Conservation (phyloP, 2,797 vertebrate species). For the Micrastur ruficollis region DNA sequence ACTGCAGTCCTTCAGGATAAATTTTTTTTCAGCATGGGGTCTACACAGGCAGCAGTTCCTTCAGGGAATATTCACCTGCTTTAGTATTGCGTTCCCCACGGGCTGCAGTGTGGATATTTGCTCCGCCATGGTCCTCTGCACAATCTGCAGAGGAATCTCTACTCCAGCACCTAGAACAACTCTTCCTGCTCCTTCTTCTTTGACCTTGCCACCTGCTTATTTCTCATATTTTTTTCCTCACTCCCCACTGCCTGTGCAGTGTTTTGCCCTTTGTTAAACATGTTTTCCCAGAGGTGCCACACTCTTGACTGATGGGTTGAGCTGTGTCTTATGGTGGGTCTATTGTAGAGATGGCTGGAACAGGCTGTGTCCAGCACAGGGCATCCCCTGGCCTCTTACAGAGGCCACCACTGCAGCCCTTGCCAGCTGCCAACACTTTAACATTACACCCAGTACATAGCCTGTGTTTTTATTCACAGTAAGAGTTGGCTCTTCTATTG, state of each 20-base stretch:
- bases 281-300: neutral
- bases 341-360: neutral
- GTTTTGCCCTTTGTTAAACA: neutral
- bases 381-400: neutral
- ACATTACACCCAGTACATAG: neutral
- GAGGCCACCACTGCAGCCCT: neutral
- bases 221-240: neutral
- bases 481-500: neutral
- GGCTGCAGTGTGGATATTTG: neutral
- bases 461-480: neutral
- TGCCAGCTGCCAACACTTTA: neutral
- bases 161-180: neutral
- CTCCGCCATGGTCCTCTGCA: neutral
- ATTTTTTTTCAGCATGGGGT: neutral
- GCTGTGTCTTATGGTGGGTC: rapidly evolving
- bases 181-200: neutral
- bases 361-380: neutral
- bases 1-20: neutral
- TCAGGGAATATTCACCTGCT: neutral
- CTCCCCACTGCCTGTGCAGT: neutral
- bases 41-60: neutral
- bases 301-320: neutral
- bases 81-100: neutral
- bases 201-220: neutral
- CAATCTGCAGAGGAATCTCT: neutral